A percentile compares a stretch with the other conserved stretches of the same genome.
Evolutionary conservation across 37 sponge, comb jelly and placozoan genomes (phyloP).

Genomic region (Eunapius fragilis): DNA sequence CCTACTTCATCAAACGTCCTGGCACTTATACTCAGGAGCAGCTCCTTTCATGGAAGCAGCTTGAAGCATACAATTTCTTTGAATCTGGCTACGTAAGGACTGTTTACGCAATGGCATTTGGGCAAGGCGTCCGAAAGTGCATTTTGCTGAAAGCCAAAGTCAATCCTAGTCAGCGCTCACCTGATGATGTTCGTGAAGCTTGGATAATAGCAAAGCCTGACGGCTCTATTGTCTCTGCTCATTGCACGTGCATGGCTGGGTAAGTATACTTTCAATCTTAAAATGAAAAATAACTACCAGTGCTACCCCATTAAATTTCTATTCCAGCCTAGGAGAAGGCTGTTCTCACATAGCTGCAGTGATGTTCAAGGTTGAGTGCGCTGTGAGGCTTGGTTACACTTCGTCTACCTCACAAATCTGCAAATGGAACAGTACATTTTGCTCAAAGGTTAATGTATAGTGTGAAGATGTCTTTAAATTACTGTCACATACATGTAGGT

Average conservation of each 20-base stretch:
- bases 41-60: slow-evolving; percentile 11
- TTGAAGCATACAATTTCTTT: slow-evolving; percentile 36
- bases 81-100: slow-evolving; percentile 37
- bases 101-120: background rate
- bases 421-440: no score
- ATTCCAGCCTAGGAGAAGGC: slow-evolving; percentile 8
- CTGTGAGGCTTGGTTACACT: slow-evolving; percentile 13
- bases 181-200: slow-evolving; percentile 13
- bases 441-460: no score
- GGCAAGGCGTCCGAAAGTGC: background rate
- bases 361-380: slow-evolving; percentile 28
- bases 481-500: no score
- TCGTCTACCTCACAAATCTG: slow-evolving; percentile 1
- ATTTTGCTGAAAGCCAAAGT: slow-evolving; percentile 30
- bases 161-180: slow-evolving; percentile 30
- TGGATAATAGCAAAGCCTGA: slow-evolving; percentile 12
- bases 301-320: background rate
- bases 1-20: background rate
- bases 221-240: slow-evolving; percentile 16
- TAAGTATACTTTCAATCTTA: no score
- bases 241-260: slow-evolving; percentile 3
- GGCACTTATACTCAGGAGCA: slow-evolving; percentile 3
- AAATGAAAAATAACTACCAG: background rate
- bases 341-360: slow-evolving; percentile 26
- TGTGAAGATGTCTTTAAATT: no score